Evolutionary conservation across 2,113 vertebrate species (phyloP), one percentile per base, ranked within the genome.

Genomic region (Physeter macrocephalus): DNA sequence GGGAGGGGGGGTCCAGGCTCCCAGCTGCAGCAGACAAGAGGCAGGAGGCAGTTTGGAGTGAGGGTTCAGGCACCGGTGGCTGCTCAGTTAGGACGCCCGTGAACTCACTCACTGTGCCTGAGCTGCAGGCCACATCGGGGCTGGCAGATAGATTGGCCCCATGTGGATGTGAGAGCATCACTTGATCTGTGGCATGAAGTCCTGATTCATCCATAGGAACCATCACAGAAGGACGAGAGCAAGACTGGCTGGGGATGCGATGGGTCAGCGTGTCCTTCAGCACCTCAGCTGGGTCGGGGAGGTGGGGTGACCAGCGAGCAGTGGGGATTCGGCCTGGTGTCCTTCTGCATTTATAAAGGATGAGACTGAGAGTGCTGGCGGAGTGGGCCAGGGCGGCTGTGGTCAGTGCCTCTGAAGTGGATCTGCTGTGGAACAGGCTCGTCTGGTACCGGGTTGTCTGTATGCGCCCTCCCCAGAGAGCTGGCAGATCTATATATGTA

Each of bases 381-480:
- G 15, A 17, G 15, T 74, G 34, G 17, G 1, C 13, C 3, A 8
- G 13, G 10, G 5, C 5, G 15, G 1, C 36, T 0, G 5, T 54
- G 49, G 46, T 27, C n/a, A 18, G 34, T 43, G 17, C 17, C 62
- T 81, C 61, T 72, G 7, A 61, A 3, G 29, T 41, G 39, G 3
- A 52, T 75, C 17, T 21, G 14, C 52, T 10, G 7, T 13, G 25
- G 23, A 41, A 34, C 1, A 49, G 34, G 49, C 21, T 90, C 9
- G 2, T 52, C 14, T 61, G 54, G 34, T 2, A 5, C 62, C 43
- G 2, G 23, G 10, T 20, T 84, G 8, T 85, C 15, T 61, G 15
- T 39, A 14, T 41, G 9, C 13, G 0, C 67, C 62, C 54, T 86
- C 74, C 92, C 61, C 21, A 41, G 78, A 54, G 57, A 83, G 57